Evolutionary conservation across 2,888 invertebrate genomes (phyloP), one percentile per base, ranked within the genome.

Genomic region (Cynaeus angustus): DNA sequence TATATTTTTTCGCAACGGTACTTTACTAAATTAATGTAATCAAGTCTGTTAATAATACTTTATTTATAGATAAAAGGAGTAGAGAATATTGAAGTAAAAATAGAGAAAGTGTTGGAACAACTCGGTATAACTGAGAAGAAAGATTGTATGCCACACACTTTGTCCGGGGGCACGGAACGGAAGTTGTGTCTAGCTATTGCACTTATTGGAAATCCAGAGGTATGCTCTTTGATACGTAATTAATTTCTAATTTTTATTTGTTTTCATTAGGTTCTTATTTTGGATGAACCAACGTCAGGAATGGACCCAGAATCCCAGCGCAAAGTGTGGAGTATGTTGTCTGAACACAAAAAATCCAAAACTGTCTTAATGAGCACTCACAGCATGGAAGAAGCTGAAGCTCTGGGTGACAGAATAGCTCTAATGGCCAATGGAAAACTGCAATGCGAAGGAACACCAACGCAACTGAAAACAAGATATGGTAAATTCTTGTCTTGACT

Each of bases 341-440:
- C 92, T 76, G 86, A 88, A 85, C 86, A 85, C 76, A 75, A 80
- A 21, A 75, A 91, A 68, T 86, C 89, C 0, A 91, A 93, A 75
- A 95, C 96, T 0, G 93, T 97, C 75, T 85, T 98, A 9, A 89
- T 98, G 55, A 94, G 94, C 9, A 97, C 97, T 0, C 97, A 98
- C 86, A 95, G 94, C 84, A 97, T 97, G 96, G 97, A 97, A 85
- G 97, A 98, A 84, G 97, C 97, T 1, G 97, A 97, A 84, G 91
- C 94, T 41, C 88, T 98, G 2, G 97, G 95, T 0, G 96, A 97
- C 85, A 90, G 94, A 78, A 94, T 97, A 75, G 95, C 94, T 0
- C 96, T 97, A 72, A 90, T 98, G 85, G 91, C 92, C 75, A 86
- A 88, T 65, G 96, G 96, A 12, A 83, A 83, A 33, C 85, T 97